phyloP scores from a whole-genome alignment of 2,113 vertebrate genomes.

The Amblyornis subalaris region DNA sequence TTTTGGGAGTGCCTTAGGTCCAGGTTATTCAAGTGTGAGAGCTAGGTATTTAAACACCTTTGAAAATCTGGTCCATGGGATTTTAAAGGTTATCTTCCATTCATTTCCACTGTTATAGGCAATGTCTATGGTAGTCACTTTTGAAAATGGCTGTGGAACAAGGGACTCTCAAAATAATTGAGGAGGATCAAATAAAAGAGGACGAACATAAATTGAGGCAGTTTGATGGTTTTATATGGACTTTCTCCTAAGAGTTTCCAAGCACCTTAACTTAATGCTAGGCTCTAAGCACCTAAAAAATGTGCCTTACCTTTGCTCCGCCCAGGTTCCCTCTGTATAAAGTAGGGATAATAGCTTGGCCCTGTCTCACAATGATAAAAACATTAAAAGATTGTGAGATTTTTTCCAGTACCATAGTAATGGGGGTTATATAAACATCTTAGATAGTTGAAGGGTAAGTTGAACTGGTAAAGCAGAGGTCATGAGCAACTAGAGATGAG shows the following conservation, averaged over 20 bases:
- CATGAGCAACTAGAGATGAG: not conserved
- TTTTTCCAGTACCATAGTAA: not conserved
- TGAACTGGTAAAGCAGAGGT: conserved; percentile 31
- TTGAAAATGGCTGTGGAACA: not conserved
- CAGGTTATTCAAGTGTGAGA: not conserved
- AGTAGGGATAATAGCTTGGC: not conserved
- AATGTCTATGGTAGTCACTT: not conserved
- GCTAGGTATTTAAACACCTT: not conserved
- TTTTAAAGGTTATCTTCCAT: not conserved
- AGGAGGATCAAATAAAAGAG: not conserved
- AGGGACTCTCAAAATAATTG: not conserved
- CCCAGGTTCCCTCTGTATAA: not conserved
- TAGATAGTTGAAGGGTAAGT: not conserved
- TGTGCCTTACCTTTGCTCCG: not conserved
- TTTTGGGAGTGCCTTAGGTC: not conserved
- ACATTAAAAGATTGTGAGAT: not conserved
- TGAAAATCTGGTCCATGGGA: not conserved
- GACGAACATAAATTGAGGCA: not conserved
- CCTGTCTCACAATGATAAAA: conserved; percentile 33
- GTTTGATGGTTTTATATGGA: not conserved
- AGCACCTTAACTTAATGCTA: not conserved
- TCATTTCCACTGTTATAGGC: not conserved
- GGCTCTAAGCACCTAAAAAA: not conserved
- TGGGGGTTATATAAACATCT: conserved; percentile 34
- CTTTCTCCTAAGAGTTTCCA: not conserved